Conservation (phyloP, 2,113 vertebrate genomes). For the Boulengeromyrus knoepffleri region DNA sequence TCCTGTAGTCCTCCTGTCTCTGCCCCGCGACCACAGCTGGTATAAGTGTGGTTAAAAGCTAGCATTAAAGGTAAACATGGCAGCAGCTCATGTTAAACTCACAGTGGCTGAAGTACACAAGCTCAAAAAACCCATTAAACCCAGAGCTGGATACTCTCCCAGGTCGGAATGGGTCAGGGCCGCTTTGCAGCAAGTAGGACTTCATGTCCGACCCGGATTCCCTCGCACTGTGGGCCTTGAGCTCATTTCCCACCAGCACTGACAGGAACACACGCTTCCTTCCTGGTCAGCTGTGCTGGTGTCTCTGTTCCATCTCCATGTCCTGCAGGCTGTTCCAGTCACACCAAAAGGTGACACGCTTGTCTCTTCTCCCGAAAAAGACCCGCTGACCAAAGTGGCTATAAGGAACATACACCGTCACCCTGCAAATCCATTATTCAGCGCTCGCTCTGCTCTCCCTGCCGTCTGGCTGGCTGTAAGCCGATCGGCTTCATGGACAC, state of each 20-base stretch:
- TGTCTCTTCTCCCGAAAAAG: not conserved
- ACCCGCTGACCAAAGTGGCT: not conserved
- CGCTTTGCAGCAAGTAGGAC: not conserved
- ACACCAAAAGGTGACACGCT: not conserved
- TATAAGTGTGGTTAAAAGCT: not conserved
- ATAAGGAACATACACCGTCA: not conserved
- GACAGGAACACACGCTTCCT: not conserved
- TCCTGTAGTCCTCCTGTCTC: not conserved
- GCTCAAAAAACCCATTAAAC: not conserved
- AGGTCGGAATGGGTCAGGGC: not conserved
- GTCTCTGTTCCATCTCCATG: not conserved
- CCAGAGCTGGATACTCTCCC: not conserved
- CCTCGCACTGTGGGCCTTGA: not conserved
- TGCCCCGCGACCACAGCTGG: not conserved
- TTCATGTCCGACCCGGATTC: not conserved
- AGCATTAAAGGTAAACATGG: not conserved
- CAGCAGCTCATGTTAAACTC: not conserved
- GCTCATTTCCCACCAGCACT: not conserved
- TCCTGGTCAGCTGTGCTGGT: not conserved
- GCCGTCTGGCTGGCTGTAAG: not conserved
- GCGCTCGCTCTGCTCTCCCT: not conserved
- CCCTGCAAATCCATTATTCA: conserved; percentile 15
- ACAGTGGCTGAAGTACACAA: not conserved
- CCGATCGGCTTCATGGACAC: not conserved
- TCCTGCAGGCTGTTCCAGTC: not conserved